Base-by-base conservation (phyloP, 2,797 vertebrate genomes). In the Periophthalmus magnuspinnatus region DNA sequence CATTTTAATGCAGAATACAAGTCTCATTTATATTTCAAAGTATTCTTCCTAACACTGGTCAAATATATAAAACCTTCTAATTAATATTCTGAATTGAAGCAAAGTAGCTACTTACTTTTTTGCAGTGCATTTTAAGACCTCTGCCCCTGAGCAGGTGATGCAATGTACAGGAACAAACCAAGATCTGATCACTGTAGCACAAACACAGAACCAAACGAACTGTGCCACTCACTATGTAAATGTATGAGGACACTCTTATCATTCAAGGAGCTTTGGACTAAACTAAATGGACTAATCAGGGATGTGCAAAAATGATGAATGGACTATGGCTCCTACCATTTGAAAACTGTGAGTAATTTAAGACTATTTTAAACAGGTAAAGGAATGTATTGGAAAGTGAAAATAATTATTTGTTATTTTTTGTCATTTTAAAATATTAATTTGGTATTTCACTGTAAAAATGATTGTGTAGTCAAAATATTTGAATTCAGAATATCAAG, bases 91-190 rank as follows among this genome's bases (percentile, higher is more conserved):
- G 52, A 22, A 54, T 5, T 22, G 2, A 54, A 54, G 52, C 22
- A 9, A n/a, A 3, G 52, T 22, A 55, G 52, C 4, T 22, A 13
- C 22, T 22, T 5, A 1, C 8, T 22, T 55, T 22, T 55, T 55
- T 55, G 52, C 21, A 22, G 52, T 22, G 52, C 5, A 21, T 22
- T 55, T 11, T 22, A 1, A 22, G n/a, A 5, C 69, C 45, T 55
- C 32, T 16, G 57, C 16, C 56, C 22, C 41, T 5, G 6, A 47
- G 65, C 69, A 13, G 62, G 73, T 56, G 65, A 74, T 28, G 21
- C 6, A 50, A 33, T 14, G 45, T 45, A 56, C 21, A 69, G 33
- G 11, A 72, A 55, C 68, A 48, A 67, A 61, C 32, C 32, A 10
- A 59, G 59, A 61, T 19, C 6, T 36, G 56, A 33, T 60, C 59